Percentiles rank a stretch among this genome's conserved stretches.
Conservation (phyloP, 1,140 invertebrate genomes). For the Artemia franciscana region DNA sequence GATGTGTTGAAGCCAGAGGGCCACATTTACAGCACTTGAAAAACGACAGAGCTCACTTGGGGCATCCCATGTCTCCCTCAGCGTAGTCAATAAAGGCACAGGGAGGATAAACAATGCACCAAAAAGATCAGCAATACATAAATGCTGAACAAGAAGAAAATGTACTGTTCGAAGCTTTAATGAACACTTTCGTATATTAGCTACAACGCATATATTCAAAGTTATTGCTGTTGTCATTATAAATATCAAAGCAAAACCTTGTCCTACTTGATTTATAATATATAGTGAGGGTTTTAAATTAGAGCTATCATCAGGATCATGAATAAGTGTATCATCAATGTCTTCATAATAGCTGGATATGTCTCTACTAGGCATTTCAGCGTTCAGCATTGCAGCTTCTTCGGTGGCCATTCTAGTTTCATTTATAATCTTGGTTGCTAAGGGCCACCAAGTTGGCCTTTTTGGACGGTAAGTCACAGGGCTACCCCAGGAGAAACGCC, state of each 20-base stretch:
- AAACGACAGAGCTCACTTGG: slow-evolving; percentile 13
- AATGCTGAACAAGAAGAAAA: slow-evolving; percentile 18
- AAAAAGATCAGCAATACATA: slow-evolving; percentile 17
- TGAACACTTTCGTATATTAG: slow-evolving; percentile 16
- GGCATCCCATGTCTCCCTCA: slow-evolving; percentile 15
- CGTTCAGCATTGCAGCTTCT: background rate
- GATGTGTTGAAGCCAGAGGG: slow-evolving; percentile 19
- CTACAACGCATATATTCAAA: slow-evolving; percentile 15
- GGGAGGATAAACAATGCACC: slow-evolving; percentile 17
- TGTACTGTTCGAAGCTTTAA: slow-evolving; percentile 17
- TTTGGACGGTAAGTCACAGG: background rate
- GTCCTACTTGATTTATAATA: background rate
- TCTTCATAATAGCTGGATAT: background rate
- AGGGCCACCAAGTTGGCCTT: background rate
- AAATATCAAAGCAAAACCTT: background rate
- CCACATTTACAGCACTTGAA: slow-evolving; percentile 16
- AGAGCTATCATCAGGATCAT: background rate
- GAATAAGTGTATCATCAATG: background rate
- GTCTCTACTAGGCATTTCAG: background rate
- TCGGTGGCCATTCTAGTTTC: background rate
- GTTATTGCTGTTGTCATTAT: slow-evolving; percentile 9
- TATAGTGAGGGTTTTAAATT: background rate
- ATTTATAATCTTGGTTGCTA: background rate
- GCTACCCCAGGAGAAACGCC: background rate
- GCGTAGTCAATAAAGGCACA: slow-evolving; percentile 15